Conservation (phyloP, 2,888 invertebrate species). For the Euplexia lucipara region DNA sequence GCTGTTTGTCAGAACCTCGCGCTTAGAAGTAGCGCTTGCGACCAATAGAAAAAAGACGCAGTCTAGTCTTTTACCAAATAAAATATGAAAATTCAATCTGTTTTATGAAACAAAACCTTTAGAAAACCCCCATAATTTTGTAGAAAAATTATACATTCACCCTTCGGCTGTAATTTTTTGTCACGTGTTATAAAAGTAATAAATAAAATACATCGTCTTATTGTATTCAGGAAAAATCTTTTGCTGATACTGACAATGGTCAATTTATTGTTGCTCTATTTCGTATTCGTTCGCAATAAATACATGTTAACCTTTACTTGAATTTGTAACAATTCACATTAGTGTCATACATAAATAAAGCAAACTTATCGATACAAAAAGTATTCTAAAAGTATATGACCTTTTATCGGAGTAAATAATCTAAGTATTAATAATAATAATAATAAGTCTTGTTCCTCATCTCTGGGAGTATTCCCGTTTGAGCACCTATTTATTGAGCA, state of each 20-base stretch:
- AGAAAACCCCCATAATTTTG: background rate
- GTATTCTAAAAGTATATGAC: background rate
- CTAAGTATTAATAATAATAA: too few relatives aligned
- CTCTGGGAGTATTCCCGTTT: too few relatives aligned
- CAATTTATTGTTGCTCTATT: slow-evolving; percentile 29
- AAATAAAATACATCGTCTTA: background rate
- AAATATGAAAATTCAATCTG: background rate
- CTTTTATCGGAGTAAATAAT: slow-evolving; percentile 22
- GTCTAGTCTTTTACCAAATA: too few relatives aligned
- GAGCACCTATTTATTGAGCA: too few relatives aligned
- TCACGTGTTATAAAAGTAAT: background rate
- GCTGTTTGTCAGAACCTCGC: background rate
- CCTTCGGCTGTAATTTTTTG: background rate
- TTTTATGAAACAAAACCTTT: background rate
- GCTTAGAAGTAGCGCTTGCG: background rate
- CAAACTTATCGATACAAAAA: background rate
- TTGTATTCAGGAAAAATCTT: background rate
- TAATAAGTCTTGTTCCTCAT: too few relatives aligned
- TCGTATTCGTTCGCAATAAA: slow-evolving; percentile 6
- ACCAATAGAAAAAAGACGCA: too few relatives aligned
- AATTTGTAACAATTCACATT: slow-evolving; percentile 9
- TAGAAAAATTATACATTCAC: background rate
- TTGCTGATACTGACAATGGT: background rate
- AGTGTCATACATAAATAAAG: slow-evolving; percentile 12
- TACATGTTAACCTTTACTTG: slow-evolving; percentile 20